Evolutionary conservation across 1,140 invertebrate genomes (phyloP).

Genomic region (Campoletis sonorensis): DNA sequence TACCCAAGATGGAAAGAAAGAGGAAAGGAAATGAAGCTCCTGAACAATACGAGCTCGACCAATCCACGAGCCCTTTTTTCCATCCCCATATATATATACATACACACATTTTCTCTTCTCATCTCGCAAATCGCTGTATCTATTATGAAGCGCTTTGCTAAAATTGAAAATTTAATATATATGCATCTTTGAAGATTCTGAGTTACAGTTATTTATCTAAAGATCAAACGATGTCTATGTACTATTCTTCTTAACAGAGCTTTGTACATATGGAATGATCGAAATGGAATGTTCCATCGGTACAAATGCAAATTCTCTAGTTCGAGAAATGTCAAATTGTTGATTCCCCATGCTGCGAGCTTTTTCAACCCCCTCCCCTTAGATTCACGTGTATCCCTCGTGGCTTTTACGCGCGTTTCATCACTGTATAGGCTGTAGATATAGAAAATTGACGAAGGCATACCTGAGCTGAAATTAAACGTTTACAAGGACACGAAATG

Average conservation of each 20-base stretch:
- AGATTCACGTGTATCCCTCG: background rate
- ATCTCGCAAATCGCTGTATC: background rate
- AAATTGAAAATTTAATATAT: conserved; percentile 46
- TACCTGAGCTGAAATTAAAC: conserved; percentile 73
- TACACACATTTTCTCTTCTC: background rate
- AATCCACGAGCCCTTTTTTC: conserved; percentile 25
- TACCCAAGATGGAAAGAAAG: conserved; percentile 56
- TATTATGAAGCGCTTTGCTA: background rate
- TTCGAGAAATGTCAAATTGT: background rate
- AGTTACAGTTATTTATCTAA: conserved; percentile 23
- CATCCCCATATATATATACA: background rate
- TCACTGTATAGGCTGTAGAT: background rate
- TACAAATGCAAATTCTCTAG: background rate
- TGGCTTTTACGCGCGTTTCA: background rate
- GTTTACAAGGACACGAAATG: conserved; percentile 70
- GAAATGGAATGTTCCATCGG: conserved; percentile 42
- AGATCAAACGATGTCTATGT: conserved; percentile 37
- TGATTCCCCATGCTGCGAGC: background rate
- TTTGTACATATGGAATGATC: conserved; percentile 36
- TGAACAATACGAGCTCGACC: conserved; percentile 40
- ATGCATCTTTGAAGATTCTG: conserved; percentile 34
- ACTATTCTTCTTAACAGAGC: background rate
- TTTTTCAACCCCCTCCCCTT: background rate
- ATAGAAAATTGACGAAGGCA: conserved; percentile 9
- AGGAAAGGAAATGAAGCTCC: conserved; percentile 41